Evolutionary conservation across 1,140 invertebrate genomes (phyloP).

Genomic region (Notospermus geniculatus): DNA sequence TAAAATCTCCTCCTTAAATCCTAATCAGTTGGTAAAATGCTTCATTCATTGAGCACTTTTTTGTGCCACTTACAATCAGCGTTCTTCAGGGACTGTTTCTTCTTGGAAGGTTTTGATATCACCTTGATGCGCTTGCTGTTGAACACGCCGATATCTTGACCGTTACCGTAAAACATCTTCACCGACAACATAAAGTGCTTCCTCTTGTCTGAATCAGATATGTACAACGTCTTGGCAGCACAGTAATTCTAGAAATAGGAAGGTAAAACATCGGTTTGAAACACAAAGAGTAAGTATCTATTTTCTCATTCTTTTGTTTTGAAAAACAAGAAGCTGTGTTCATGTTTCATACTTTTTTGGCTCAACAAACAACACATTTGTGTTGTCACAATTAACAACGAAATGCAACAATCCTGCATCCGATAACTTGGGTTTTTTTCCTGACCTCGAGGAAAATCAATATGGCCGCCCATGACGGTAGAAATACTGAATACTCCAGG

Average conservation of each 20-base stretch:
- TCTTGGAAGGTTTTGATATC: conserved; percentile 99
- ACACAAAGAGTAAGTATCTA: too few relatives aligned
- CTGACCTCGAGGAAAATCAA: too few relatives aligned
- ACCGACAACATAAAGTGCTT: conserved; percentile 99
- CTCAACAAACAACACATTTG: too few relatives aligned
- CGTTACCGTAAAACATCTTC: conserved; percentile 98
- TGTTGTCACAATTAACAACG: too few relatives aligned
- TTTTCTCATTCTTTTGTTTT: too few relatives aligned
- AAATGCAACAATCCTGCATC: too few relatives aligned
- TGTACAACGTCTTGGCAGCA: conserved; percentile 98
- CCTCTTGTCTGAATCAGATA: conserved; percentile 98
- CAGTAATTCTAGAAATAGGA: conserved; percentile 90
- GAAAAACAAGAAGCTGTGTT: too few relatives aligned
- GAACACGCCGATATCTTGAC: conserved; percentile 97
- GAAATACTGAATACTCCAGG: too few relatives aligned
- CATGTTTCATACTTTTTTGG: too few relatives aligned
- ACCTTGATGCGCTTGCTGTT: conserved; percentile 99
- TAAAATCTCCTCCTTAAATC: neutral
- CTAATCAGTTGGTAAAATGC: neutral
- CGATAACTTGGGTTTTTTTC: too few relatives aligned
- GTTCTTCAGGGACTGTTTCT: conserved; percentile 99
- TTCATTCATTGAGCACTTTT: too few relatives aligned
- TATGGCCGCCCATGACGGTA: too few relatives aligned
- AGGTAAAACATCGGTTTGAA: conserved; percentile 18
- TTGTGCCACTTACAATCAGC: conserved; percentile 73